Evolutionary conservation across 2,888 invertebrate genomes (phyloP), one percentile per base, ranked within the genome.

Genomic region (Agonopterix arenella): DNA sequence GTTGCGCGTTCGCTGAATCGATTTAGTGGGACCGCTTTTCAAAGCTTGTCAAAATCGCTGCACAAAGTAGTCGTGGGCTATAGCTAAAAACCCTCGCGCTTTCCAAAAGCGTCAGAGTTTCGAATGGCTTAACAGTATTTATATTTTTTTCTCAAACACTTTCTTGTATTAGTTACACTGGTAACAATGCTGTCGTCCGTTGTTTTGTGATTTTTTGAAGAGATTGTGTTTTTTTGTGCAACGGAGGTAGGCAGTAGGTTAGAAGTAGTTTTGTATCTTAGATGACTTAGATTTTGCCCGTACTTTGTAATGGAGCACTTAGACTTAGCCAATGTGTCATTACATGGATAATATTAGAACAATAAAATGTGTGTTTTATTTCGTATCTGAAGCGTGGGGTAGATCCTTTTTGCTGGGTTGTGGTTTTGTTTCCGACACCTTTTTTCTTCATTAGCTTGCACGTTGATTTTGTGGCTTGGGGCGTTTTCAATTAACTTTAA

Each of bases 331-430:
- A 66, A 80, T 82, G 82, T 86, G 83, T 85, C 84, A 89, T 88
- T 88, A 88, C 84, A 88, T 84, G 76, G 76, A 79, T 83, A 84
- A 82, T 76, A 78, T 80, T 86, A 86, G 85, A 84, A 85, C 62
- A 77, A 73, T 75, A 77, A 73, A 68, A 51, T 70, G 81, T 85
- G 85, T 86, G 85, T 88, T 86, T 88, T 86, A 86, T 86, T 86
- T 88, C 79, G 53, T 61, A 47, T 67, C 70, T 68, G 62, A 66
- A 67, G 77, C 70, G 80, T 72, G 80, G 79, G 80, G 70, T 66
- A 66, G 62, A 62, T 62, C 57, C 62, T 69, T 72, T 73, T 71
- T 68, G 73, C 68, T 72, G 79, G 80, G 80, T 65, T 67, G 58
- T 61, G 65, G 64, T 61, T 58, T 62, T 44, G 57, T 57, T 60